These are phyloP conservation scores for Galbula dea DNA, from an alignment of 2,113 vertebrate genomes.

Conservation along the genomic window DNA sequence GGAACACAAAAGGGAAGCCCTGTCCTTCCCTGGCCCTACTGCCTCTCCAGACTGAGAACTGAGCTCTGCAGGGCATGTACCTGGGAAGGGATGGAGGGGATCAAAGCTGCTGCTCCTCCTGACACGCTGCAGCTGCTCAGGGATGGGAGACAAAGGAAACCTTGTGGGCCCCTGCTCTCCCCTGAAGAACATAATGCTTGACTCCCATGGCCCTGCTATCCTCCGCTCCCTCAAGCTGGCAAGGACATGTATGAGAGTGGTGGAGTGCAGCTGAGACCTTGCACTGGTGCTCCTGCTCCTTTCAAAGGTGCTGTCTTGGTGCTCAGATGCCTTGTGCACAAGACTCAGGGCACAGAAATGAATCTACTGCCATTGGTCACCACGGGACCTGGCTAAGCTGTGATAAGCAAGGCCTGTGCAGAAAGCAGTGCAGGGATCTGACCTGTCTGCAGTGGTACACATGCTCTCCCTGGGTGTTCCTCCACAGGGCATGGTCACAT, in stretches of 20 bases:
- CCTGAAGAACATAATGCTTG: neutral
- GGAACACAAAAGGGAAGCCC: neutral
- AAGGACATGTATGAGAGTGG: neutral
- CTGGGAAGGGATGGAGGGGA: neutral
- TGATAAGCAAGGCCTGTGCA: rapidly evolving
- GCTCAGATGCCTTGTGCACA: neutral
- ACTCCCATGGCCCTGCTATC: neutral
- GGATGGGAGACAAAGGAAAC: neutral
- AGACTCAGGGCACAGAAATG: neutral
- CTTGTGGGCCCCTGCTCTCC: neutral
- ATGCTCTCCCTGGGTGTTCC: neutral
- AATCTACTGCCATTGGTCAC: neutral
- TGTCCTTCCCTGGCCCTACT: neutral
- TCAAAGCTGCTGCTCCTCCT: neutral
- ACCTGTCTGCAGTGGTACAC: neutral
- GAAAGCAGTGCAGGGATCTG: neutral
- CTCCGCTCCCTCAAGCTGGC: rapidly evolving
- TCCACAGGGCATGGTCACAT: neutral
- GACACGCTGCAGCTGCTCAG: neutral
- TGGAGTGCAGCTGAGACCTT: neutral
- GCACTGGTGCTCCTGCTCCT: neutral
- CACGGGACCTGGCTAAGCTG: rapidly evolving
- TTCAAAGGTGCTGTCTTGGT: rapidly evolving
- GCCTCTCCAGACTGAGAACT: neutral
- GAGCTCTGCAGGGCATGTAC: neutral